phyloP scores from a whole-genome alignment of 2,797 vertebrate genomes.

The Bradypodion pumilum region DNA sequence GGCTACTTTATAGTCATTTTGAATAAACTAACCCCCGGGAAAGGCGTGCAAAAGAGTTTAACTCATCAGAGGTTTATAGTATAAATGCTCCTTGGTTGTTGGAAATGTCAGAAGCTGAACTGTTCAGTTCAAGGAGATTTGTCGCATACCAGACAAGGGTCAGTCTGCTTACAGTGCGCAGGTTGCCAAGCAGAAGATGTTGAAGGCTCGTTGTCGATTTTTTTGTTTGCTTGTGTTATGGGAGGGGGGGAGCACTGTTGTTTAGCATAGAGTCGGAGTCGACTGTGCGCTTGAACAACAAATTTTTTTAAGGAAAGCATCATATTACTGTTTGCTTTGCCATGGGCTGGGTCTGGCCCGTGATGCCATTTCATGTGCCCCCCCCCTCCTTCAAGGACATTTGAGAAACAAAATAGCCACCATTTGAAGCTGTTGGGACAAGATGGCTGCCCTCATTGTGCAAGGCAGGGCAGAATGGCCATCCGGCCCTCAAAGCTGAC shows the following conservation, averaged over 20 bases:
- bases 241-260: constrained; percentile 47
- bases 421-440: too few relatives aligned
- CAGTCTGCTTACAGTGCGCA: constrained; percentile 61
- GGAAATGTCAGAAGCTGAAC: constrained; percentile 68
- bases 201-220: constrained; percentile 47
- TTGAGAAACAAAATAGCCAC: too few relatives aligned
- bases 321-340: constrained; percentile 66
- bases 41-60: constrained; percentile 60
- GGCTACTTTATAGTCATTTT: constrained; percentile 67
- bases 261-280: too few relatives aligned
- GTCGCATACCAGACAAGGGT: constrained; percentile 70
- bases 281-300: too few relatives aligned
- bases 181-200: constrained; percentile 66
- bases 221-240: constrained; percentile 64
- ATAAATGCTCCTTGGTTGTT: constrained; percentile 69
- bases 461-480: too few relatives aligned
- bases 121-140: constrained; percentile 70
- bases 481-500: too few relatives aligned
- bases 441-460: too few relatives aligned
- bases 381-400: too few relatives aligned
- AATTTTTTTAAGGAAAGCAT: too few relatives aligned
- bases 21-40: constrained; percentile 65
- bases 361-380: too few relatives aligned
- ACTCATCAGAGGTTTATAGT: constrained; percentile 69
- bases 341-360: too few relatives aligned